Base-by-base conservation (phyloP, 1,140 invertebrate genomes). In the Aradophagus sp. region DNA sequence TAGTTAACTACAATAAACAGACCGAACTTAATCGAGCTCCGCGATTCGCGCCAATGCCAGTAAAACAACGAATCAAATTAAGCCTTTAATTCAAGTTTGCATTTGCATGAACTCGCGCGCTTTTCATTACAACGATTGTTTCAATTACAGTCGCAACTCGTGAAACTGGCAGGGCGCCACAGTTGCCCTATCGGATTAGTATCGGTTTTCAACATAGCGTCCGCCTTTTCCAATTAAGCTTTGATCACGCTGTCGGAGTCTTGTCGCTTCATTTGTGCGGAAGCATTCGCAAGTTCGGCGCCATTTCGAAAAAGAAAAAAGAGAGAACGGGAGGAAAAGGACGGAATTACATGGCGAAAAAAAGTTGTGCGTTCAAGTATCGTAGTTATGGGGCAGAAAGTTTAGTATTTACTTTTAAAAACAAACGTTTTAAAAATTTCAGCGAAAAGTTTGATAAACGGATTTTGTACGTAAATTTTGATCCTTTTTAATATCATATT, bases 171-270 rank as follows among this genome's bases (percentile, higher is more conserved):
- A 23, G 16, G 23, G 17, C 41, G 38, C 48, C 56, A 61, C 48
- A 53, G 59, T 66, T 55, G 59, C 48, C 27, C 44, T 62, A 72
- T 72, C 56, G 62, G 62, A 66, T 72, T 72, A 72, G 69, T 66
- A 72, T 72, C 50, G 55, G 61, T 56, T 66, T 72, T 72, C 62
- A 66, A 32, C 48, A 29, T 29, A 50, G 61, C 52, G 53, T 66
- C 55, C 59, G 55, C 76, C 77, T 77, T 79, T 80, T 80, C 74
- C 77, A 80, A 80, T 80, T 74, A 80, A 80, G 74, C 76, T 80
- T 75, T 77, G 76, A 80, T 79, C 77, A 75, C 62, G 50, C 44
- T 53, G 47, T 56, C 66, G 48, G 42, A 61, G 70, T 77, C 47
- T 71, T 56, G 32, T 50, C 58, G 39, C 50, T 44, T 48, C 53